Conservation (phyloP, 2,797 vertebrate species). For the Sebastiscus tertius region DNA sequence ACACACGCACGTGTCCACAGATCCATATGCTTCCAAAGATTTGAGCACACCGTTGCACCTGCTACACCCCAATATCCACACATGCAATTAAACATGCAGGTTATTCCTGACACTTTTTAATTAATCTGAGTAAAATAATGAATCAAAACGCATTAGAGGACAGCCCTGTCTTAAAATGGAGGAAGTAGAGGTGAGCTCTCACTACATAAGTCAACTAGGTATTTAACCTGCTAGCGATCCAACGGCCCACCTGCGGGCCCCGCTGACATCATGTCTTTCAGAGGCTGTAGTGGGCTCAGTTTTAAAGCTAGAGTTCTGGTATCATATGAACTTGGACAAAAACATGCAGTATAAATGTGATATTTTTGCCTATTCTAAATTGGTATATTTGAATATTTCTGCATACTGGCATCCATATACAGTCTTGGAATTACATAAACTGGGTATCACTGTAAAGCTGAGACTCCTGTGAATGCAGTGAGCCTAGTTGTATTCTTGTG, state of each 20-base stretch:
- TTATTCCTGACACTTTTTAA: background rate
- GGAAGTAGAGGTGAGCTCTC: background rate
- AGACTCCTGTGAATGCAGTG: no score
- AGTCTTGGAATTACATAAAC: no score
- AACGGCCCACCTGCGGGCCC: no score
- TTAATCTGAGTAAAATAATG: background rate
- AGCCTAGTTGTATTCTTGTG: rapidly evolving
- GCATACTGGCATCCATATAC: no score
- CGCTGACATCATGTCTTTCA: no score
- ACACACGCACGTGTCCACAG: background rate
- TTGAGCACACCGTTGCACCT: background rate
- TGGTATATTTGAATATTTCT: no score
- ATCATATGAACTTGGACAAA: no score
- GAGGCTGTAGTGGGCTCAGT: no score
- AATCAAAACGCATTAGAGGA: background rate
- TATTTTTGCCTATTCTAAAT: no score
- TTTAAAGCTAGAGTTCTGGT: no score
- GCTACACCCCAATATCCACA: background rate
- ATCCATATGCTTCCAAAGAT: conserved; percentile 9
- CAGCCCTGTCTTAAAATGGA: background rate
- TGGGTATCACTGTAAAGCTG: no score
- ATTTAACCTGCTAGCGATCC: background rate
- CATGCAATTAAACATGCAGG: background rate
- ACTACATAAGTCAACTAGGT: background rate
- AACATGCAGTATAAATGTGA: no score